Evolutionary conservation across 2,113 vertebrate genomes (phyloP).

Genomic region (Vulpes ferrilata): DNA sequence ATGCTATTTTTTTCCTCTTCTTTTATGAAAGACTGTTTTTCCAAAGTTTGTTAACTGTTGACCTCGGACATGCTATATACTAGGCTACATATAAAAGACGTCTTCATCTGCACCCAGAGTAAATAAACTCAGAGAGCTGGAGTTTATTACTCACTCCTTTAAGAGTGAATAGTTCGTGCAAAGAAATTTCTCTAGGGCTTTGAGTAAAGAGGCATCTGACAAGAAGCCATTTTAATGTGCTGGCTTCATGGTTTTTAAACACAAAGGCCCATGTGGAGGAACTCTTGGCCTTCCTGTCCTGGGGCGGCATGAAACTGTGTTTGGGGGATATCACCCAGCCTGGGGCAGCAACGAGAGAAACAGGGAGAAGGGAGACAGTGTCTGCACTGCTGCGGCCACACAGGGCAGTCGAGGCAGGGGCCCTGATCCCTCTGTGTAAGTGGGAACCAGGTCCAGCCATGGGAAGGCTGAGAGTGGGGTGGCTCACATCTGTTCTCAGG

Average conservation of each 20-base stretch:
- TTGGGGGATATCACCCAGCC: background rate
- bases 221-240: background rate
- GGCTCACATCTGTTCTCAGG: background rate
- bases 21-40: slow-evolving; percentile 58
- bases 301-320: background rate
- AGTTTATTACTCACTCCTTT: background rate
- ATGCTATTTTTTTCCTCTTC: slow-evolving; percentile 35
- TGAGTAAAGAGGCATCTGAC: background rate
- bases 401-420: background rate
- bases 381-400: accelerated
- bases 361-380: background rate
- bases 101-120: background rate
- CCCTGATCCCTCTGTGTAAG: background rate
- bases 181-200: background rate
- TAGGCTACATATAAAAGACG: background rate
- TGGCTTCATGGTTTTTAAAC: background rate
- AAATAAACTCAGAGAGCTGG: slow-evolving; percentile 16
- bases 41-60: slow-evolving; percentile 68
- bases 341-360: accelerated
- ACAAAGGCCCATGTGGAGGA: background rate
- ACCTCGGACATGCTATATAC: slow-evolving; percentile 19
- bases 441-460: accelerated
- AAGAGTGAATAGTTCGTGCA: background rate
- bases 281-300: background rate
- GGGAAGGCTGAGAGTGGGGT: no score